Base-by-base conservation (phyloP, 2,888 invertebrate species). In the Gastrophysa polygoni region DNA sequence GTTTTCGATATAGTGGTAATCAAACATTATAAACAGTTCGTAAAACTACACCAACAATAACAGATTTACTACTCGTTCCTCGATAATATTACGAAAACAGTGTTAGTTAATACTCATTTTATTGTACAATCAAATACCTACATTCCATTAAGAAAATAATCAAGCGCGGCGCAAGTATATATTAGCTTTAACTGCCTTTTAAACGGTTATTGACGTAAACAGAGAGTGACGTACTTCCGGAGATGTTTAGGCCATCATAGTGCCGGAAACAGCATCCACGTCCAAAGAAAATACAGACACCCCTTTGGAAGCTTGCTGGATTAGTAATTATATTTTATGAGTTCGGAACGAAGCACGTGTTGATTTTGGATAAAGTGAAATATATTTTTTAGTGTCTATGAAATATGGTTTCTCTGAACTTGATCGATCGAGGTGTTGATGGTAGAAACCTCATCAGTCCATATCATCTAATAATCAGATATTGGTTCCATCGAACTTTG, bases 141-240 rank as follows among this genome's bases (percentile, higher is more conserved):
- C 74, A 75, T 78, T 77, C 75, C 75, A 75, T 76, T 76, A 77
- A 67, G 71, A 78, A 79, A 79, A 79, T 78, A 79, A 79, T 78
- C 78, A 74, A 70, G 70, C 68, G 64, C 38, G 67, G 67, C 63
- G 66, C 69, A 61, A 70, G 70, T 72, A 69, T 75, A 71, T 75
- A 76, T 77, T 78, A 76, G 75, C 73, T 79, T 78, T 79, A 78
- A 78, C 77, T 77, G 78, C 77, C 74, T 74, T 76, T 75, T 78
- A 77, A 78, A 74, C 72, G 76, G 71, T 74, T 75, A 77, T 77
- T 75, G 75, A 70, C 71, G 74, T 76, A 75, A 76, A 75, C 74
- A 76, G 71, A 68, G 69, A 73, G 69, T 71, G 74, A 74, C 74
- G 76, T 71, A 74, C 74, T 76, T 77, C 77, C 77, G 75, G 74